phyloP scores from a whole-genome alignment of 2,888 invertebrate genomes.

The Apodemia mormo region DNA sequence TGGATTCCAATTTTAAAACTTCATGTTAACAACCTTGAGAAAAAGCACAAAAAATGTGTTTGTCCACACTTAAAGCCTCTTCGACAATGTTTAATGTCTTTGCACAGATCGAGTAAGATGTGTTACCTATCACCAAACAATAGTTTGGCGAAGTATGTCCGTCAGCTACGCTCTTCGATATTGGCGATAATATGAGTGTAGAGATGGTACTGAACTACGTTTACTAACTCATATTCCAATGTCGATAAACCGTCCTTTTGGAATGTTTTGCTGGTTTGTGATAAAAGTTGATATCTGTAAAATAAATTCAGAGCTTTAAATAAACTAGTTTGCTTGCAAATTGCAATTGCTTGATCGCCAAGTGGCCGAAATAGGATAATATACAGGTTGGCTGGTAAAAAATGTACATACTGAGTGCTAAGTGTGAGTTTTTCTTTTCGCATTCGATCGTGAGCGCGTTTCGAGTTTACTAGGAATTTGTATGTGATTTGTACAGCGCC shows the following conservation, averaged over 20 bases:
- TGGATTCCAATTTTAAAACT: not conserved
- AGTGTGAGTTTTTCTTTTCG: no score
- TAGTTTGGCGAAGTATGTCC: constrained; percentile 81
- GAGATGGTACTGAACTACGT: constrained; percentile 85
- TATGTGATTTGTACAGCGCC: no score
- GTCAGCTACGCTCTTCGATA: constrained; percentile 88
- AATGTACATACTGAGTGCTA: no score
- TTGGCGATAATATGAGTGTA: constrained; percentile 93
- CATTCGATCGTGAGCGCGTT: no score
- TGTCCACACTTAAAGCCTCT: constrained; percentile 28
- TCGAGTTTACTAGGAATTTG: no score
- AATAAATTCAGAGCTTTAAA: not conserved
- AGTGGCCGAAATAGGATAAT: no score
- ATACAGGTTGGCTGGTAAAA: no score
- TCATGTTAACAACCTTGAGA: not conserved
- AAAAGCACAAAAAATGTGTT: constrained; percentile 16
- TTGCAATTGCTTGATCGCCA: no score
- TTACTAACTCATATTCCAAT: constrained; percentile 88
- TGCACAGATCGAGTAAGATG: constrained; percentile 7
- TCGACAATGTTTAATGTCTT: constrained; percentile 21
- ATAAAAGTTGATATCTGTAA: constrained; percentile 91
- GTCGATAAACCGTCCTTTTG: constrained; percentile 93
- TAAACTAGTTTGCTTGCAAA: no score
- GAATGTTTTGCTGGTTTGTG: constrained; percentile 91
- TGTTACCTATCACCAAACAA: constrained; percentile 77